Evolutionary conservation across 2,888 invertebrate genomes (phyloP).

Genomic region (Dromius quadrimaculatus): DNA sequence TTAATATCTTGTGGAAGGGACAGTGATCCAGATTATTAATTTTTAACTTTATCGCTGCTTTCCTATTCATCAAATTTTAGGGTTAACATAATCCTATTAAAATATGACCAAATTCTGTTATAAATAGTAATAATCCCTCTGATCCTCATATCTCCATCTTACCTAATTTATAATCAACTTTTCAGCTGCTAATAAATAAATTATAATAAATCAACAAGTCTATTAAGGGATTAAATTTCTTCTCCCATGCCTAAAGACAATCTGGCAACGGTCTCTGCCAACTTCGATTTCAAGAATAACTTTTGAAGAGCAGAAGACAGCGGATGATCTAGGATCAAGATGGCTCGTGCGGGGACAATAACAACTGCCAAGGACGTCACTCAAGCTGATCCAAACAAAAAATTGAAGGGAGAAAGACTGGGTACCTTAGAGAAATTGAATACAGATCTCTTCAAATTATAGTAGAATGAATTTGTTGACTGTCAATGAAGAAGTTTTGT

Average conservation of each 20-base stretch:
- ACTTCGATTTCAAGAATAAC: background rate
- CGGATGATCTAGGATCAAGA: slow-evolving; percentile 13
- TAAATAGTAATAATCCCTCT: too few species aligned
- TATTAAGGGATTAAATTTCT: slow-evolving; percentile 35
- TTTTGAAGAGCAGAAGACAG: slow-evolving; percentile 6
- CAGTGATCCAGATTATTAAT: too few species aligned
- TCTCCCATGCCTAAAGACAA: slow-evolving; percentile 9
- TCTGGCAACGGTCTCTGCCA: slow-evolving; percentile 10
- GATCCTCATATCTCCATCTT: background rate
- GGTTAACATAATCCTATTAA: too few species aligned
- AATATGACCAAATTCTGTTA: too few species aligned
- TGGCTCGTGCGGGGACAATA: slow-evolving; percentile 32
- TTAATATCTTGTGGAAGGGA: too few species aligned
- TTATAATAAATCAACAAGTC: slow-evolving; percentile 35
- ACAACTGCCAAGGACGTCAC: slow-evolving; percentile 36
- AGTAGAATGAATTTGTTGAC: too few species aligned
- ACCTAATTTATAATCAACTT: background rate
- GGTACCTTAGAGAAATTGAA: too few species aligned
- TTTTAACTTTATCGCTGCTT: too few species aligned
- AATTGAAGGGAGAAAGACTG: too few species aligned
- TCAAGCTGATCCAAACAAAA: slow-evolving; percentile 37
- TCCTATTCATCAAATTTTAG: too few species aligned
- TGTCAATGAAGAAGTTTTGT: too few species aligned
- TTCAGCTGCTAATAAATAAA: slow-evolving; percentile 37
- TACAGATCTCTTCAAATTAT: too few species aligned